Conservation (phyloP, 2,113 vertebrate species). For the Poicephalus gulielmi region DNA sequence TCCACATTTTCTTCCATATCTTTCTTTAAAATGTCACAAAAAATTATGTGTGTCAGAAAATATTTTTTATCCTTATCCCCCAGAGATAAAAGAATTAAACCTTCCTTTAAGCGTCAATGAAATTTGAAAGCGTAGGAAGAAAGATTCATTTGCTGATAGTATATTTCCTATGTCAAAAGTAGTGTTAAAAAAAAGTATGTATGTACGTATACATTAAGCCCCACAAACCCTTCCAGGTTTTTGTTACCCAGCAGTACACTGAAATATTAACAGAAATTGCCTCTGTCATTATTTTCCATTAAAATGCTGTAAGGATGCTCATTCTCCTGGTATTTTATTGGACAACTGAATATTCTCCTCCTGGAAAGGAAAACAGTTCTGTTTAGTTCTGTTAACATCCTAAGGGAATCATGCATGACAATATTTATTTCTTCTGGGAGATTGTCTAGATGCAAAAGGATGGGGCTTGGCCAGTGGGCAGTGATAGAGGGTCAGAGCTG, state of each 20-base stretch:
- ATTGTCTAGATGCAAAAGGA: neutral
- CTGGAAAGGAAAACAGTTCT: slow-evolving; percentile 25
- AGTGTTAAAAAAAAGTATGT: neutral
- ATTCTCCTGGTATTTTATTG: slow-evolving; percentile 16
- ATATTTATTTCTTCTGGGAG: slow-evolving; percentile 20
- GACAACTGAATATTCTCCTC: slow-evolving; percentile 26
- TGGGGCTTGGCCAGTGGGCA: neutral
- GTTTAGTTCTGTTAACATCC: slow-evolving; percentile 17
- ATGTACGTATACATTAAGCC: neutral
- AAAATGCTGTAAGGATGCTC: slow-evolving; percentile 18
- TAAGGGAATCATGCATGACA: neutral
- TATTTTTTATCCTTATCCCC: slow-evolving; percentile 38
- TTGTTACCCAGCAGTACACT: slow-evolving; percentile 19
- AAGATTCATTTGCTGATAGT: slow-evolving; percentile 34
- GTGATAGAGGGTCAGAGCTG: neutral
- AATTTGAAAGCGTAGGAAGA: slow-evolving; percentile 40
- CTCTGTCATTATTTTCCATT: slow-evolving; percentile 3
- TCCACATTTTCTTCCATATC: neutral
- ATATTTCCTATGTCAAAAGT: slow-evolving; percentile 52
- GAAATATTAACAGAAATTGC: slow-evolving; percentile 51
- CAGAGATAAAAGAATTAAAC: slow-evolving; percentile 56
- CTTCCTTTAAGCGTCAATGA: slow-evolving; percentile 50
- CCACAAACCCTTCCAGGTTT: slow-evolving; percentile 46
- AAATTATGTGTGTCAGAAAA: neutral
- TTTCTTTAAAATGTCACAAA: neutral